Evolutionary conservation across 1,140 invertebrate genomes (phyloP), one percentile per base, ranked within the genome.

Genomic region (Pararge aegeria): DNA sequence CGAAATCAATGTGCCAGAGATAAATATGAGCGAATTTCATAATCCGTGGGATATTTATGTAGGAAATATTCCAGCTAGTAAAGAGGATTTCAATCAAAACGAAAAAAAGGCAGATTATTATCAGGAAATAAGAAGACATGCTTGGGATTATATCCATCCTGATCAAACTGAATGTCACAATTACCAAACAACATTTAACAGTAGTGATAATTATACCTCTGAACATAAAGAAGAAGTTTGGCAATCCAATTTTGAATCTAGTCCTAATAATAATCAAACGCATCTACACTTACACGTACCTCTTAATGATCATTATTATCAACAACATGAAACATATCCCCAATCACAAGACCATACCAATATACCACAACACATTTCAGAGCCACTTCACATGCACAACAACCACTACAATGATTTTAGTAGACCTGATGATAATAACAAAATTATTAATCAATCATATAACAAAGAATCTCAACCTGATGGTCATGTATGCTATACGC

Each of bases 21-120:
- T 82, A 55, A 78, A 85, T 54, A 83, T 92, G 65, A 78, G 86
- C 10, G 83, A 93, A 63, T 91, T 92, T 75, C 78, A 90, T 73
- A 92, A 93, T 80, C 92, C 93, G 0, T 93, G 93, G 93, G 81
- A 92, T 18, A 75, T 85, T 61, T 92, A 92, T 63, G 70, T 70
- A 64, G 87, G 83, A 52, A 61, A 86, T 57, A 83, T 88, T 46
- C 78, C 70, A 4, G 71, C 79, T 19, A 68, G 46, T 12, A 48
- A 24, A 42, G 61, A 68, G 5, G 61, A 73, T 37, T 48, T 40
- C 1, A 51, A 15, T 19, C 56, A 55, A 21, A 66, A 42, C 38
- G 55, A 67, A 19, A 51, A 58, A 55, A 66, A 55, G 48, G 5
- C 56, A 24, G 68, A 78, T 56, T 56, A 78, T 63, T 67, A 73